phyloP scores from a whole-genome alignment of 2,888 invertebrate species.

The Dryadula phaetusa region DNA sequence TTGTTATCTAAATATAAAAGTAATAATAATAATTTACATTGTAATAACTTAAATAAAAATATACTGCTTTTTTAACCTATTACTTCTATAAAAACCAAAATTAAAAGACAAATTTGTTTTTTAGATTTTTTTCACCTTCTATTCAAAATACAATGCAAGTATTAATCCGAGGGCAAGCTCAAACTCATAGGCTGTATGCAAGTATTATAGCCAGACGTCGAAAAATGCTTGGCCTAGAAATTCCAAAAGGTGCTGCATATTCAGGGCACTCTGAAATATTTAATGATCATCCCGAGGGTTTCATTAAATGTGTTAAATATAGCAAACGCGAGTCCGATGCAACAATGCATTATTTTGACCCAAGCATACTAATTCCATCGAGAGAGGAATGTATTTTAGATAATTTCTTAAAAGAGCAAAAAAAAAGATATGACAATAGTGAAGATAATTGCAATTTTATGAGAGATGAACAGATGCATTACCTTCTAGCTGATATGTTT shows the following conservation, averaged over 20 bases:
- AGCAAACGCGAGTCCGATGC: conserved; percentile 64
- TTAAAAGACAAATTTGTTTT: conserved; percentile 30
- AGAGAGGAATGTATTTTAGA: conserved; percentile 85
- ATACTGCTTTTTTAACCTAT: no score
- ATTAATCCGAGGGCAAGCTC: conserved; percentile 87
- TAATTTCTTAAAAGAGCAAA: conserved; percentile 86
- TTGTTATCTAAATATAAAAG: background rate
- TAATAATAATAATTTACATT: background rate
- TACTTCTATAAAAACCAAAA: no score
- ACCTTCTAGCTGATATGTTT: conserved; percentile 91
- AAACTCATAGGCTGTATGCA: conserved; percentile 89
- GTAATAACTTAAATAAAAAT: background rate
- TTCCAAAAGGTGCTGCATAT: conserved; percentile 63
- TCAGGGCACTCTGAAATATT: conserved; percentile 62
- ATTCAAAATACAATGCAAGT: conserved; percentile 86
- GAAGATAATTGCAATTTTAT: conserved; percentile 80
- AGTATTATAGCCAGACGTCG: conserved; percentile 86
- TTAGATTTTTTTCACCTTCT: conserved; percentile 85
- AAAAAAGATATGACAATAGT: conserved; percentile 68
- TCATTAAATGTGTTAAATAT: conserved; percentile 75
- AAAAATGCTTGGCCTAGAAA: conserved; percentile 60
- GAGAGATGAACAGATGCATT: conserved; percentile 88
- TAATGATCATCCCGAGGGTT: conserved; percentile 68
- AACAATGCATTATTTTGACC: conserved; percentile 74
- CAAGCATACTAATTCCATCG: conserved; percentile 64